Evolutionary conservation across 2,888 invertebrate species (phyloP).

Genomic region (Brachycybe producta): DNA sequence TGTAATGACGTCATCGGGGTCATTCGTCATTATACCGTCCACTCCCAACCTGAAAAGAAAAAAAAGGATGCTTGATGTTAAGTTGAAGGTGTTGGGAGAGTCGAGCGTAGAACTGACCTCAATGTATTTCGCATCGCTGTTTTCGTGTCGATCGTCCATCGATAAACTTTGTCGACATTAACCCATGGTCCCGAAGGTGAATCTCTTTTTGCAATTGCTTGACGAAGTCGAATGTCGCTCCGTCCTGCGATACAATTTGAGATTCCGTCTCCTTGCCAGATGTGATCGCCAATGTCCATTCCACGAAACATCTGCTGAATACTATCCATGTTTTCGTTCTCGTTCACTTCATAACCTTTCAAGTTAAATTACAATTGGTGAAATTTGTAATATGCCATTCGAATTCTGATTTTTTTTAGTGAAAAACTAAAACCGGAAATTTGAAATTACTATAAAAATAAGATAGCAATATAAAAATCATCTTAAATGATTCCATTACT

Average conservation of each 20-base stretch:
- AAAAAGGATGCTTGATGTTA: background rate
- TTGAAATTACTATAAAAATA: too few species aligned
- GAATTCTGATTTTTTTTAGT: too few species aligned
- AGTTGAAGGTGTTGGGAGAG: background rate
- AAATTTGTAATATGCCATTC: too few species aligned
- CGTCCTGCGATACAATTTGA: slow-evolving; percentile 14
- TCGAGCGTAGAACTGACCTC: background rate
- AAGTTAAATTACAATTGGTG: too few species aligned
- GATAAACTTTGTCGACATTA: slow-evolving; percentile 14
- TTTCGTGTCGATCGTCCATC: slow-evolving; percentile 15
- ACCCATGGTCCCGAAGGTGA: slow-evolving; percentile 15
- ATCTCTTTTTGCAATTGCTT: slow-evolving; percentile 12
- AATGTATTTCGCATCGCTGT: slow-evolving; percentile 15
- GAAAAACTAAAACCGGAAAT: too few species aligned
- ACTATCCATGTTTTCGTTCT: slow-evolving; percentile 11
- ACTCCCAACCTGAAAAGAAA: slow-evolving; percentile 10
- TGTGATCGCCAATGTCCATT: slow-evolving; percentile 6
- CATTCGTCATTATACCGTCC: slow-evolving; percentile 19
- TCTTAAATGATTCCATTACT: too few species aligned
- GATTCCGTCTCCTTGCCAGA: slow-evolving; percentile 17
- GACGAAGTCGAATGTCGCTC: slow-evolving; percentile 11
- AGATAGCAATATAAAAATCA: too few species aligned
- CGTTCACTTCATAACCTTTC: slow-evolving; percentile 13
- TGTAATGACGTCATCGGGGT: slow-evolving; percentile 13
- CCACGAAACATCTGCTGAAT: slow-evolving; percentile 14